These are phyloP conservation scores for Phyllostomus hastatus DNA, from an alignment of 2,113 vertebrate species.

Conservation along the genomic window DNA sequence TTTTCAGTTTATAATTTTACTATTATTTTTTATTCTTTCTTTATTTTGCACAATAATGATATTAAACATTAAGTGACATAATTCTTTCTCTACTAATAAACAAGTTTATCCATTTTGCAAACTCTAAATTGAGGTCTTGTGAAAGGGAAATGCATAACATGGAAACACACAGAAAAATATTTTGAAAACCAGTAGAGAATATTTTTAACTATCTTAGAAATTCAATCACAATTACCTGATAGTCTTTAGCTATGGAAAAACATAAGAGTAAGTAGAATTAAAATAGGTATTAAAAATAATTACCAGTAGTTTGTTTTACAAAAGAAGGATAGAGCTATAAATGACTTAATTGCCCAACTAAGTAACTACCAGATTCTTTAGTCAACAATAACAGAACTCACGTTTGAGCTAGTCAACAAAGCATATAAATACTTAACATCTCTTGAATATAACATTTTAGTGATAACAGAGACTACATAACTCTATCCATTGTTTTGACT, in stretches of 20 bases:
- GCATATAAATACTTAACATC: slow-evolving; percentile 60
- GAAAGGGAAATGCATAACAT: slow-evolving; percentile 25
- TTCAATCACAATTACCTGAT: slow-evolving; percentile 18
- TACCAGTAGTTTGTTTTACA: slow-evolving; percentile 31
- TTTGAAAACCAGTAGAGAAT: not conserved
- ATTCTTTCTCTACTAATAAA: slow-evolving; percentile 43
- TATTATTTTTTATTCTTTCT: slow-evolving; percentile 25
- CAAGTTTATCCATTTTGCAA: slow-evolving; percentile 26
- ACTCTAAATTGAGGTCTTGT: slow-evolving; percentile 21
- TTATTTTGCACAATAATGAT: slow-evolving; percentile 19
- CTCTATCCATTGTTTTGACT: not conserved
- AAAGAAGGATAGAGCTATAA: slow-evolving; percentile 42
- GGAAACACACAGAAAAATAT: slow-evolving; percentile 17
- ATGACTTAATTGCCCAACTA: slow-evolving; percentile 27
- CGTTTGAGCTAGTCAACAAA: slow-evolving; percentile 26
- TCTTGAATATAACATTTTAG: slow-evolving; percentile 41
- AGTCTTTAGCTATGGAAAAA: slow-evolving; percentile 52
- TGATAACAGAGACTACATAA: slow-evolving; percentile 23
- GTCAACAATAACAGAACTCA: slow-evolving; percentile 32
- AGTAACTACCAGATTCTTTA: slow-evolving; percentile 43
- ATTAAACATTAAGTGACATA: slow-evolving; percentile 11
- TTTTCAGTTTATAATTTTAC: slow-evolving; percentile 62
- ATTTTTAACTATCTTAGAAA: slow-evolving; percentile 42
- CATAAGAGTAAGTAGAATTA: slow-evolving; percentile 47
- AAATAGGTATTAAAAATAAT: slow-evolving; percentile 56